Conservation (phyloP, 1,140 invertebrate species). For the honey bee (Apis mellifera) region Amel_HAv3.1 CM009934.2:12956001-12956500, state of each 20-base stretch:
- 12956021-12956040: too few species aligned
- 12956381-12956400: neutral
- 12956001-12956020: too few species aligned
- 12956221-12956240: too few species aligned
- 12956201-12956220: too few species aligned
- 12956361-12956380: conserved; percentile 10
- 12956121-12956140: conserved; percentile 18
- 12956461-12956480: neutral
- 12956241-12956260: too few species aligned
- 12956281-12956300: too few species aligned
- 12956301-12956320: conserved; percentile 26
- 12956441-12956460: conserved; percentile 35
- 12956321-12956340: neutral
- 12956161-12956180: conserved; percentile 58
- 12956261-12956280: too few species aligned
- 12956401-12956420: conserved; percentile 44
- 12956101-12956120: neutral
- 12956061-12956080: neutral
- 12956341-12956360: conserved; percentile 39
- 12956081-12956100: too few species aligned
- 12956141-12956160: conserved; percentile 49
- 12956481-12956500: conserved; percentile 33
- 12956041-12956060: too few species aligned
- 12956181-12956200: too few species aligned
- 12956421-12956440: conserved; percentile 45